Conservation (phyloP, 2,888 invertebrate species). For the Zaprionus bogoriensis region DNA sequence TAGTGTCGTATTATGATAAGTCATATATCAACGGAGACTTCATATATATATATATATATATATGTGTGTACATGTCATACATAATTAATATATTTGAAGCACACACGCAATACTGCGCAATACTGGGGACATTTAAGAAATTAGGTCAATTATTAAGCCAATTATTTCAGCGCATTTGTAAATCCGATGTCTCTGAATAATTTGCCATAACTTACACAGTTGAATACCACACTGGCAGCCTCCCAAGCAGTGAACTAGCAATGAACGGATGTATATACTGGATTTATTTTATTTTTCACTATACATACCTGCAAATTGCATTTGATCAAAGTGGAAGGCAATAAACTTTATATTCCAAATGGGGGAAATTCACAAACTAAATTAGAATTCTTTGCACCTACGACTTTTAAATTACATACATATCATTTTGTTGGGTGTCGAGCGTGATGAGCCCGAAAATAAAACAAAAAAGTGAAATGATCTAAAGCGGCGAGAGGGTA, state of each 20-base stretch:
- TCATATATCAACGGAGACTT: not conserved
- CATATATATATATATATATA: slow-evolving; percentile 10
- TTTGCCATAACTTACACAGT: slow-evolving; percentile 32
- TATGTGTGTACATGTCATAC: slow-evolving; percentile 14
- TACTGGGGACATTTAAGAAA: slow-evolving; percentile 41
- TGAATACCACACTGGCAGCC: slow-evolving; percentile 37
- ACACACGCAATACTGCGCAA: slow-evolving; percentile 12
- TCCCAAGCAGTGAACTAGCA: slow-evolving; percentile 5
- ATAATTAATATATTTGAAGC: slow-evolving; percentile 22
- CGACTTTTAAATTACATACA: slow-evolving; percentile 22
- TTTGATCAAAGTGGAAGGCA: slow-evolving; percentile 26
- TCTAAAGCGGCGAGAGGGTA: not conserved
- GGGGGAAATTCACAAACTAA: not conserved
- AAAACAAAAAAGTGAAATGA: slow-evolving; percentile 35
- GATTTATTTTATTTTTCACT: too few species aligned
- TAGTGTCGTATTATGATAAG: not conserved
- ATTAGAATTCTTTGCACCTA: slow-evolving; percentile 44
- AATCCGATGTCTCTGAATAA: slow-evolving; percentile 22
- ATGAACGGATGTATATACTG: not conserved
- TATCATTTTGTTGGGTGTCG: slow-evolving; percentile 36
- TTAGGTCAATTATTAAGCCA: slow-evolving; percentile 60
- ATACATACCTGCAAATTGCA: not conserved
- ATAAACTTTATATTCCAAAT: slow-evolving; percentile 12
- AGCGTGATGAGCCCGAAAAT: slow-evolving; percentile 29
- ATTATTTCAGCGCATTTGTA: slow-evolving; percentile 46